Conservation (phyloP, 2,888 invertebrate species). For the Tipula unca region DNA sequence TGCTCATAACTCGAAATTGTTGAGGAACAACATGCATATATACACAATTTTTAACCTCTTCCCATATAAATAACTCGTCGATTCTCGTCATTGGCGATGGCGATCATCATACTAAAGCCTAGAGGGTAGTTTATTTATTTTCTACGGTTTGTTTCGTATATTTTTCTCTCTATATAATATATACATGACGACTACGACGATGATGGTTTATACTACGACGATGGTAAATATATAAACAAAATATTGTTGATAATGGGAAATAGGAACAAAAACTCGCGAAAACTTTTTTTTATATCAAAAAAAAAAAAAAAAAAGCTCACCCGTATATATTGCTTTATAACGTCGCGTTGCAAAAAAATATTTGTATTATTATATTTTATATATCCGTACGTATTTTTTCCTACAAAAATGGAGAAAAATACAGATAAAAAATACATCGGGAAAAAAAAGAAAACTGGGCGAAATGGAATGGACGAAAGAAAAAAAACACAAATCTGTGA, state of each 20-base stretch:
- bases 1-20: not conserved
- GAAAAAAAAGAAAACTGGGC: constrained; percentile 8
- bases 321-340: constrained; percentile 15
- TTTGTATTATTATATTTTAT: constrained; percentile 20
- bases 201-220: not conserved
- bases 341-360: constrained; percentile 17
- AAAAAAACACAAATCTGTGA: not conserved
- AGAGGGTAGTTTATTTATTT: constrained; percentile 14
- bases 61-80: not conserved
- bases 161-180: not conserved
- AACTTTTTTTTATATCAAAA: not conserved
- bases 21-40: not conserved
- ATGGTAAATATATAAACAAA: not conserved
- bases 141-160: not conserved
- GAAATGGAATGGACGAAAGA: constrained; percentile 2
- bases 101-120: constrained; percentile 15
- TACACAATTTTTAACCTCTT: constrained; percentile 18
- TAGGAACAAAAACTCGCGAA: not conserved
- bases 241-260: not conserved
- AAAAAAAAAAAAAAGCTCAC: not conserved
- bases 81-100: constrained; percentile 16
- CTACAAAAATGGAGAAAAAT: constrained; percentile 9
- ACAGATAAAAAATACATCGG: not conserved
- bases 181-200: constrained; percentile 15
- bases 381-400: constrained; percentile 20